These are phyloP conservation scores for Paradoxurus hermaphroditus DNA, from an alignment of 2,113 vertebrate genomes.

Conservation along the genomic window DNA sequence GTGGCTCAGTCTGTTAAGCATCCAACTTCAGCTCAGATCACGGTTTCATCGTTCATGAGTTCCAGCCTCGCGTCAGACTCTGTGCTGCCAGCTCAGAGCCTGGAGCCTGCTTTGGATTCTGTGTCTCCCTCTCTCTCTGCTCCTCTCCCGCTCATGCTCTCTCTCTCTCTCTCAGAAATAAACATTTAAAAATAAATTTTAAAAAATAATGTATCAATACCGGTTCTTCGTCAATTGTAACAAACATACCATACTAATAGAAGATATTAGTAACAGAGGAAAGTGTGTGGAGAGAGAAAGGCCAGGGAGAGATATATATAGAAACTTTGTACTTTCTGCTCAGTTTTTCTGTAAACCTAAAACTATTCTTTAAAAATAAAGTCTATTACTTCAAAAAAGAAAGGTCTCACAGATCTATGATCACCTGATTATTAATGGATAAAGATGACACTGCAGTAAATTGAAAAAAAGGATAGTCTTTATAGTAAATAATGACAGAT, in stretches of 20 bases:
- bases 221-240: background rate
- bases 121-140: too few species aligned
- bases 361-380: background rate
- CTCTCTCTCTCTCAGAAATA: too few species aligned
- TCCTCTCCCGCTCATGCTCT: too few species aligned
- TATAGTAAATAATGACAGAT: background rate
- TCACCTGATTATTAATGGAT: background rate
- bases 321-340: background rate
- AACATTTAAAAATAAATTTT: too few species aligned
- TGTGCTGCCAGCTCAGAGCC: too few species aligned
- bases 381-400: background rate
- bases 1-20: too few species aligned
- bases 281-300: background rate
- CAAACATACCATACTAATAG: background rate
- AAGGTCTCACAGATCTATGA: background rate
- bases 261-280: background rate
- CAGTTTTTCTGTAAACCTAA: background rate
- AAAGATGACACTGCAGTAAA: background rate
- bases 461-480: background rate
- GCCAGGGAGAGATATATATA: too few species aligned
- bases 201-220: background rate
- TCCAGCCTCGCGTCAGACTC: too few species aligned
- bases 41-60: too few species aligned
- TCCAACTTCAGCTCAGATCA: too few species aligned
- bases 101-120: too few species aligned